Conservation (phyloP, 2,888 invertebrate species). For the Alviniconcha strummeri region DNA sequence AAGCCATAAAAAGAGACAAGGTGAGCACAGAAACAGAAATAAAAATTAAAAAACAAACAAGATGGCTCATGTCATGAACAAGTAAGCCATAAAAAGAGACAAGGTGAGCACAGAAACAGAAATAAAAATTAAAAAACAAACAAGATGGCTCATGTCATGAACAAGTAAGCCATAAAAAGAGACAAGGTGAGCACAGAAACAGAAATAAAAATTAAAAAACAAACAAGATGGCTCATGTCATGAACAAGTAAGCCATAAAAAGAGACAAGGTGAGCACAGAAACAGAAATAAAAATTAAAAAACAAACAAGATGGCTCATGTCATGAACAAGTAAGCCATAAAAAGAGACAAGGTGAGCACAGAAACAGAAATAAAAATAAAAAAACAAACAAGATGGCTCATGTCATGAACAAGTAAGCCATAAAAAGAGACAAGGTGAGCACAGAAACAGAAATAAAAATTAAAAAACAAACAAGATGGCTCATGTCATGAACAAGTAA, state of each 20-base stretch:
- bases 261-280: conserved; percentile 4
- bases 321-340: conserved; percentile 2
- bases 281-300: neutral
- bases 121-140: neutral
- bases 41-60: too few species aligned
- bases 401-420: neutral
- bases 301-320: neutral
- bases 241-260: conserved; percentile 4
- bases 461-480: too few species aligned
- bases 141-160: neutral
- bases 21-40: conserved; percentile 9
- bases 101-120: conserved; percentile 10
- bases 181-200: conserved; percentile 9
- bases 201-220: neutral
- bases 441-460: neutral
- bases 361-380: neutral
- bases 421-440: neutral
- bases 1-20: neutral
- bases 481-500: neutral
- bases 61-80: neutral
- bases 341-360: conserved; percentile 8
- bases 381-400: too few species aligned
- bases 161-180: neutral
- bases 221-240: neutral
- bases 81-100: neutral